Conservation (phyloP, 1,140 invertebrate species). For the Drosophila neocordata region DNA sequence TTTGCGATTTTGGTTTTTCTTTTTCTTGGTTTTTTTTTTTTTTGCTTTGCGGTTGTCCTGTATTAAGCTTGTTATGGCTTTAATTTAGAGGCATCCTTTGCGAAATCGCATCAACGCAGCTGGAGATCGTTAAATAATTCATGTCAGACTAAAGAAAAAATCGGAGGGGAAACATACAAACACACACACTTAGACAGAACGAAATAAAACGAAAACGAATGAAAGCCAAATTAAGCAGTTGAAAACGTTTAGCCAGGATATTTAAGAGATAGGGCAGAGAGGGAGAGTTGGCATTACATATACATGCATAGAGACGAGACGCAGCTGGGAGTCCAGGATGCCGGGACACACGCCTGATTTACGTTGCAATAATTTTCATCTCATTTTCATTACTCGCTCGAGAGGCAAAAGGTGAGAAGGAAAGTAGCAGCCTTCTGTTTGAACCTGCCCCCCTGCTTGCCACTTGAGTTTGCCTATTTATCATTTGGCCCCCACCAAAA, state of each 20-base stretch:
- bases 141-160: slow-evolving; percentile 58
- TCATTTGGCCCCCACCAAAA: slow-evolving; percentile 46
- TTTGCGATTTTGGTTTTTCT: slow-evolving; percentile 9
- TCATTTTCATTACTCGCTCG: slow-evolving; percentile 70
- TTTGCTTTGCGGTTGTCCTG: slow-evolving; percentile 52
- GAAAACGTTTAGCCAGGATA: slow-evolving; percentile 64
- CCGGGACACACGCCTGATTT: slow-evolving; percentile 56
- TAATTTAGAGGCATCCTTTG: slow-evolving; percentile 69
- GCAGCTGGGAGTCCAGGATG: slow-evolving; percentile 57
- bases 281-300: no score
- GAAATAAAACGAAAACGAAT: slow-evolving; percentile 57
- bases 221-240: slow-evolving; percentile 80
- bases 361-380: slow-evolving; percentile 80
- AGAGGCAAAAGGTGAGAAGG: slow-evolving; percentile 56
- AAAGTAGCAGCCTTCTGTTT: slow-evolving; percentile 36
- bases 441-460: slow-evolving; percentile 7
- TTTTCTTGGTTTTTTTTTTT: background rate
- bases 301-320: slow-evolving; percentile 20
- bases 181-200: slow-evolving; percentile 26
- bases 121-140: slow-evolving; percentile 79
- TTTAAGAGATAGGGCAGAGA: background rate
- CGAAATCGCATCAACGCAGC: slow-evolving; percentile 76
- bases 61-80: slow-evolving; percentile 76
- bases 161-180: slow-evolving; percentile 22
- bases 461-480: slow-evolving; percentile 70